A percentile compares a stretch with the other conserved stretches of the same genome.
Evolutionary conservation across 2,113 vertebrate genomes (phyloP).

Genomic region (Periophthalmus modestus): DNA sequence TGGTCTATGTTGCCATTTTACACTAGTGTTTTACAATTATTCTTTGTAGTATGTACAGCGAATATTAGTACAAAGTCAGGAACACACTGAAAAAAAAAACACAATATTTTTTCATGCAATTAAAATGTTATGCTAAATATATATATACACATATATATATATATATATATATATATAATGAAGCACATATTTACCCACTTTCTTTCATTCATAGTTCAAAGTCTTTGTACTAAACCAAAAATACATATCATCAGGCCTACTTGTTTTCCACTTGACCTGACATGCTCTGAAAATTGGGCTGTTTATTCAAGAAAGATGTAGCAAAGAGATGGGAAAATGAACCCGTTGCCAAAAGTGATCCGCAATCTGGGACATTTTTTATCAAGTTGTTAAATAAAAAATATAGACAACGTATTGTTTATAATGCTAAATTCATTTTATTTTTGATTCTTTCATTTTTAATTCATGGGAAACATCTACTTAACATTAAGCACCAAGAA

Average conservation of each 20-base stretch:
- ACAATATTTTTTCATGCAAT: constrained; percentile 24
- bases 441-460: neutral
- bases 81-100: constrained; percentile 15
- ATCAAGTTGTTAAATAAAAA: neutral
- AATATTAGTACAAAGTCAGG: constrained; percentile 17
- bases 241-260: constrained; percentile 52
- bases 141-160: too few relatives aligned
- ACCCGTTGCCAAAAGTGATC: constrained; percentile 30
- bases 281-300: constrained; percentile 65
- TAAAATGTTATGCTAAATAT: too few relatives aligned
- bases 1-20: neutral
- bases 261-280: constrained; percentile 75
- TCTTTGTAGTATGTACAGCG: constrained; percentile 29
- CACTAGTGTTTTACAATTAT: neutral
- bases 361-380: neutral
- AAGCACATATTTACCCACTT: constrained; percentile 18
- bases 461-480: neutral
- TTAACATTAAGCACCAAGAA: neutral
- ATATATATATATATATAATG: too few relatives aligned
- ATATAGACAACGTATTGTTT: neutral
- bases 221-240: constrained; percentile 34
- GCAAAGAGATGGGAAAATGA: constrained; percentile 40
- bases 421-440: neutral
- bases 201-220: constrained; percentile 34
- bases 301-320: constrained; percentile 57